phyloP scores from a whole-genome alignment of 2,797 vertebrate genomes.

The Siniperca obscura region DNA sequence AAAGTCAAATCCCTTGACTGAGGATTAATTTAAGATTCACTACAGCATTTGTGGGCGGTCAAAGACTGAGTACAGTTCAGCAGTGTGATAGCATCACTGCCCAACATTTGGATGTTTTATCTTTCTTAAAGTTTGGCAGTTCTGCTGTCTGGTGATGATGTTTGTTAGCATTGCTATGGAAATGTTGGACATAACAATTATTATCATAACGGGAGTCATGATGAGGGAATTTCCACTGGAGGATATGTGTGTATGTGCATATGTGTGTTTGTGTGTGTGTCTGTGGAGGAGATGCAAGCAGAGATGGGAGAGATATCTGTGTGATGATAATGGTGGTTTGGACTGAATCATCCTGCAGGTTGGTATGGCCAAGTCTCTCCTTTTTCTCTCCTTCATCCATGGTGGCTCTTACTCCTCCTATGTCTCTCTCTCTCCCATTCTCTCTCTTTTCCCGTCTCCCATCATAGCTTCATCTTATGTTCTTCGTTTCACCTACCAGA shows the following conservation, averaged over 20 bases:
- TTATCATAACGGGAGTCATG: conserved; percentile 62
- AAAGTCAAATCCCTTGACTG: conserved; percentile 22
- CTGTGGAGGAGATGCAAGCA: conserved; percentile 32
- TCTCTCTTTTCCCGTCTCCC: conserved; percentile 10
- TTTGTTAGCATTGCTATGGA: conserved; percentile 73
- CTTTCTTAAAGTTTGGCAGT: conserved; percentile 54
- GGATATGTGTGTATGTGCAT: background rate
- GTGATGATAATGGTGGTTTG: conserved; percentile 62
- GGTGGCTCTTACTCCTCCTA: background rate
- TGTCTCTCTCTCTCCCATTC: background rate
- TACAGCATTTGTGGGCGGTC: conserved; percentile 14
- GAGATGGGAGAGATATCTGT: conserved; percentile 57
- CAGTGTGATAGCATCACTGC: conserved; percentile 32
- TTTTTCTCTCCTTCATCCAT: conserved; percentile 15
- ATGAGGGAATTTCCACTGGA: conserved; percentile 75
- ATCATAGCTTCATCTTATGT: conserved; percentile 23
- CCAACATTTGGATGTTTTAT: conserved; percentile 62
- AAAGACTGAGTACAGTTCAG: background rate
- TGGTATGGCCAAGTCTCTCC: conserved; percentile 39
- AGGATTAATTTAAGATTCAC: conserved; percentile 29
- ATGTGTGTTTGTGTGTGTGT: conserved; percentile 13
- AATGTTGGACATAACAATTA: conserved; percentile 74
- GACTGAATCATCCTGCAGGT: conserved; percentile 52
- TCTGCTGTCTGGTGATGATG: conserved; percentile 54
- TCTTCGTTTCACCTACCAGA: background rate